Base-by-base conservation (phyloP, 2,888 invertebrate species). In the Eupithecia dodoneata region DNA sequence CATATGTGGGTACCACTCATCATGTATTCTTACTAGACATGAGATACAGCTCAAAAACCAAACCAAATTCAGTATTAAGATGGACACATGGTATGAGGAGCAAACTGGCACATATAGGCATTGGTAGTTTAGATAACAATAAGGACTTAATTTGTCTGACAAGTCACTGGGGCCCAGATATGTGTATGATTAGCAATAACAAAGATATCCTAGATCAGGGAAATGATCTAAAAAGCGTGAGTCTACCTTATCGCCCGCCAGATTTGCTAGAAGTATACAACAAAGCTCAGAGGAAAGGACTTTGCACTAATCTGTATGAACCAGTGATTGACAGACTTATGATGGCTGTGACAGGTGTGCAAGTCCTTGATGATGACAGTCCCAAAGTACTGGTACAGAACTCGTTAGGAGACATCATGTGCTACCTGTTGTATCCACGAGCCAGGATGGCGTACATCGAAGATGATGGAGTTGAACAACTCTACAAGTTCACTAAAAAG, bases 71-170 rank as follows among this genome's bases (percentile, higher is more conserved):
- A 0, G 85, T 94, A 5, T 95, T 95, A 81, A 91, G 96, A 78
- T 96, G 96, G 96, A 96, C 94, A 0, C 96, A 96, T 81, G 95
- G 95, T 6, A 95, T 96, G 87, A 92, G 94, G 81, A 93, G 92
- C 77, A 85, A 93, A 4, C 96, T 96, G 0, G 89, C 95, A 1
- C 92, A 94, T 72, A 91, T 95, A 63, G 85, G 90, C 6, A 86
- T 92, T 41, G 87, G 89, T 44, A 85, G 88, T 75, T 92, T 92
- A 84, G 94, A 93, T 72, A 82, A 84, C 71, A 88, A 88, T 73
- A 92, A 91, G 76, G 92, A 94, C 79, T 81, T 95, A 44, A 82
- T 95, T 2, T 90, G 90, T 77, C 79, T 94, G 55, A 86, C 89
- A 77, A 94, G 95, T 80, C 94, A 95, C 72, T 93, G 94, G 93